Percentiles rank a stretch among this genome's conserved stretches.
Evolutionary conservation across 2,797 vertebrate species (phyloP).

Genomic region (Chaunax sp.): DNA sequence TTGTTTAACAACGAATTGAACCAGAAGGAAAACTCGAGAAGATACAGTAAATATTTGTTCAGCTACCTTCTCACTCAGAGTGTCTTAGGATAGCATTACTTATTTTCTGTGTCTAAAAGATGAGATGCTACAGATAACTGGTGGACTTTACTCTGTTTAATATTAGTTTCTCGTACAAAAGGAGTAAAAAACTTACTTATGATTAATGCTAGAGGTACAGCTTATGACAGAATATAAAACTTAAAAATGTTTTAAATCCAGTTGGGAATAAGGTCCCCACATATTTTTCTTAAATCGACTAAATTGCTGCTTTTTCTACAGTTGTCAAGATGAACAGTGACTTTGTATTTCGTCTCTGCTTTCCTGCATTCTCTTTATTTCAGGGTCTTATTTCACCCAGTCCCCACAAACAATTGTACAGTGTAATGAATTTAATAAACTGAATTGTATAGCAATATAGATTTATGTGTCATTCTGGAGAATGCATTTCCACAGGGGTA

Average conservation of each 20-base stretch:
- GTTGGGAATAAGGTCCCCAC: neutral
- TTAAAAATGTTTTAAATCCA: neutral
- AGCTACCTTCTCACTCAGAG: too few species aligned
- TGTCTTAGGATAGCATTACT: too few species aligned
- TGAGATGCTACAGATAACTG: neutral
- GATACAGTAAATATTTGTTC: too few species aligned
- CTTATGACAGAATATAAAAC: neutral
- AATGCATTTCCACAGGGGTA: too few species aligned
- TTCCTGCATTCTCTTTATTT: conserved; percentile 7
- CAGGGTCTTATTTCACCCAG: neutral
- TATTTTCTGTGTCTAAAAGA: too few species aligned
- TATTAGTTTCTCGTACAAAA: conserved; percentile 12
- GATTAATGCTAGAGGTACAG: too few species aligned
- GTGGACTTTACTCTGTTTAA: conserved; percentile 10
- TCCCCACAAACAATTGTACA: neutral
- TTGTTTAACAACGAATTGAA: too few species aligned
- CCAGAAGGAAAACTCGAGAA: too few species aligned
- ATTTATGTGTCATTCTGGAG: neutral
- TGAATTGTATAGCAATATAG: too few species aligned
- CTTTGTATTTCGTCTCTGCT: neutral
- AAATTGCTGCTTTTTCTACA: neutral
- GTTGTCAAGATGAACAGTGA: conserved; percentile 1
- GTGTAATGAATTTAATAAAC: neutral
- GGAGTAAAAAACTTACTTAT: neutral
- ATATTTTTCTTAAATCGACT: neutral